phyloP scores from a whole-genome alignment of 2,888 invertebrate species.

The Neoaliturus tenellus region DNA sequence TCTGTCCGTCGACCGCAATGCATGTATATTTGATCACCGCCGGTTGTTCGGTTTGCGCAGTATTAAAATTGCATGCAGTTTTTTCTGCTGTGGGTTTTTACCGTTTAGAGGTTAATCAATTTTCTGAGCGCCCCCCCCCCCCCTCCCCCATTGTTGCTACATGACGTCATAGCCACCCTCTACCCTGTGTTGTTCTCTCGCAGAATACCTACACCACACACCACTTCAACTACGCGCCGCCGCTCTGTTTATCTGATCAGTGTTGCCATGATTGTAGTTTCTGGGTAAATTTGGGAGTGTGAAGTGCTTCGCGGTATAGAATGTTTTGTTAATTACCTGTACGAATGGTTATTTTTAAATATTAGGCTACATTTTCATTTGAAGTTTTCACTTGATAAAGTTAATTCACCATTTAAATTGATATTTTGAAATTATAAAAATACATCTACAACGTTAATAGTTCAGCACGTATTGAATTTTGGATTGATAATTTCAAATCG shows the following conservation, averaged over 20 bases:
- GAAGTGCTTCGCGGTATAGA: too few relatives aligned
- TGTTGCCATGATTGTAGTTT: not conserved
- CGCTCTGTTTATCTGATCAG: not conserved
- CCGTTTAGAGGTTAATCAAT: constrained; percentile 44
- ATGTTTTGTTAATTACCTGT: too few relatives aligned
- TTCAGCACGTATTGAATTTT: too few relatives aligned
- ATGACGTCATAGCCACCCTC: constrained; percentile 39
- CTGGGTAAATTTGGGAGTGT: too few relatives aligned
- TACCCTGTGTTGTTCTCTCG: not conserved
- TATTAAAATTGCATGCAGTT: constrained; percentile 10
- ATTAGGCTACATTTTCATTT: too few relatives aligned
- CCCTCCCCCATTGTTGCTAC: constrained; percentile 3
- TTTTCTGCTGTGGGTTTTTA: not conserved
- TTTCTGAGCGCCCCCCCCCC: constrained; percentile 23
- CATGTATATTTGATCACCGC: constrained; percentile 41
- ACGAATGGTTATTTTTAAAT: too few relatives aligned
- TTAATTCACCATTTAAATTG: too few relatives aligned
- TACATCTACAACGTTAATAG: too few relatives aligned
- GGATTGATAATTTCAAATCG: too few relatives aligned
- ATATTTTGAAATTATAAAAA: too few relatives aligned
- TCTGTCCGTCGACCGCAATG: constrained; percentile 6
- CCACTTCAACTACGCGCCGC: not conserved
- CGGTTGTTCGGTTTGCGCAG: constrained; percentile 9
- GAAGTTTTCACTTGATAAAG: too few relatives aligned
- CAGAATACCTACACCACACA: not conserved